phyloP scores from a whole-genome alignment of 23 tunicate genomes.

The Diplosoma virens region DNA sequence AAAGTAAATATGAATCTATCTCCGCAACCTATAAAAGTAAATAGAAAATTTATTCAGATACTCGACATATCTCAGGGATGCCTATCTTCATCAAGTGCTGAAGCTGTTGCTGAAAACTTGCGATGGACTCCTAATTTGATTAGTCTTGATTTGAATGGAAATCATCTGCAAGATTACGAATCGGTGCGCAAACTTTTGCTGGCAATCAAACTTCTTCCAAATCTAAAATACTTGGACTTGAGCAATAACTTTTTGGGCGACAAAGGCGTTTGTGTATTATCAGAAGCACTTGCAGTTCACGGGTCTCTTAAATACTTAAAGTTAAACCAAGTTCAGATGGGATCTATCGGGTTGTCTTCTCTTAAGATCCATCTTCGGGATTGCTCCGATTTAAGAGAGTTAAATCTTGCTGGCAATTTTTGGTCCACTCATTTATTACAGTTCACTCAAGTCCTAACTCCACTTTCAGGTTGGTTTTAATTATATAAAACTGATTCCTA shows the following conservation, averaged over 20 bases:
- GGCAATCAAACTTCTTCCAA: slow-evolving; percentile 10
- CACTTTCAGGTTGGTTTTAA: slow-evolving; percentile 1
- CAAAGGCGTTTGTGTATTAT: slow-evolving; percentile 29
- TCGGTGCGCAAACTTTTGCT: slow-evolving; percentile 17
- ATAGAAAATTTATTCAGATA: slow-evolving; percentile 35
- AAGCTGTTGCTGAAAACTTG: not conserved
- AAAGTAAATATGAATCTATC: too few relatives aligned
- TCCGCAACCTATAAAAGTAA: too few relatives aligned
- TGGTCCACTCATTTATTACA: slow-evolving; percentile 7
- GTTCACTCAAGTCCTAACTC: not conserved
- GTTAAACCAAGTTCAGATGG: slow-evolving; percentile 58
- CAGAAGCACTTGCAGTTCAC: slow-evolving; percentile 18
- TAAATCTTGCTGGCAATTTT: slow-evolving; percentile 48
- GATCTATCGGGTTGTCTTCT: slow-evolving; percentile 44
- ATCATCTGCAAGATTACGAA: slow-evolving; percentile 33
- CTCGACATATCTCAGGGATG: slow-evolving; percentile 23
- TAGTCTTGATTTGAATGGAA: slow-evolving; percentile 34
- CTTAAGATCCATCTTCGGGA: slow-evolving; percentile 27
- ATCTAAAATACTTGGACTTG: slow-evolving; percentile 38
- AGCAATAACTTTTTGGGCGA: slow-evolving; percentile 62
- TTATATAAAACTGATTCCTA: not conserved
- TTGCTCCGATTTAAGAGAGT: not conserved
- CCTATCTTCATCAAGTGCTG: slow-evolving; percentile 16
- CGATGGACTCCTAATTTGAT: not conserved
- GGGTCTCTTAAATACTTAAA: slow-evolving; percentile 10